Evolutionary conservation across 2,797 vertebrate species (phyloP).

Genomic region (Chrysocyon brachyurus): DNA sequence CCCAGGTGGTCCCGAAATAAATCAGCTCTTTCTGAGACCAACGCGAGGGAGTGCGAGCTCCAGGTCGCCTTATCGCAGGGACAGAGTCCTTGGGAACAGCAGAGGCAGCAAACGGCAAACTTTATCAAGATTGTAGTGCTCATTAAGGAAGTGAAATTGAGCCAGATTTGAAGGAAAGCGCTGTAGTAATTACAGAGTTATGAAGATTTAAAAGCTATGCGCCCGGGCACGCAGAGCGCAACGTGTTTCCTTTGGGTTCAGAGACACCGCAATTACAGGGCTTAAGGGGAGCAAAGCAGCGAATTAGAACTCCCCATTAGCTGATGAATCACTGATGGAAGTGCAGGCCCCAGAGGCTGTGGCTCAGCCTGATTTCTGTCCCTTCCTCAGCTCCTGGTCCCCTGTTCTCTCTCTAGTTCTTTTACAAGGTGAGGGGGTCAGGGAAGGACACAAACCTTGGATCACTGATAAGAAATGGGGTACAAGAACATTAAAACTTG

Average conservation of each 20-base stretch:
- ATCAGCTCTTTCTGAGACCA: conserved; percentile 70
- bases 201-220: conserved; percentile 85
- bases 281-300: conserved; percentile 81
- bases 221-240: conserved; percentile 79
- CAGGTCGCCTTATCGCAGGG: conserved; percentile 71
- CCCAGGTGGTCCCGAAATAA: conserved; percentile 74
- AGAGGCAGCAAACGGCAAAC: conserved; percentile 80
- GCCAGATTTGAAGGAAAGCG: conserved; percentile 84
- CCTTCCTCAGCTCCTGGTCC: conserved; percentile 6
- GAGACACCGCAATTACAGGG: conserved; percentile 83
- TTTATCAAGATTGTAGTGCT: conserved; percentile 83
- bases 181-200: conserved; percentile 85
- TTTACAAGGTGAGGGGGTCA: conserved; percentile 63
- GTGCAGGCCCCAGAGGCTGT: conserved; percentile 70
- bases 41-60: conserved; percentile 63
- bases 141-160: conserved; percentile 86
- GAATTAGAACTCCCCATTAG: conserved; percentile 84
- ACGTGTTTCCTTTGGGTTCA: conserved; percentile 84
- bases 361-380: conserved; percentile 70
- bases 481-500: conserved; percentile 72
- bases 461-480: conserved; percentile 69
- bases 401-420: conserved; percentile 43
- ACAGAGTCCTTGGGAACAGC: conserved; percentile 69
- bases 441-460: conserved; percentile 60
- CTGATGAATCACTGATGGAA: conserved; percentile 84